Evolutionary conservation across 2,113 vertebrate genomes (phyloP).

Genomic region (Megaptera novaeangliae): DNA sequence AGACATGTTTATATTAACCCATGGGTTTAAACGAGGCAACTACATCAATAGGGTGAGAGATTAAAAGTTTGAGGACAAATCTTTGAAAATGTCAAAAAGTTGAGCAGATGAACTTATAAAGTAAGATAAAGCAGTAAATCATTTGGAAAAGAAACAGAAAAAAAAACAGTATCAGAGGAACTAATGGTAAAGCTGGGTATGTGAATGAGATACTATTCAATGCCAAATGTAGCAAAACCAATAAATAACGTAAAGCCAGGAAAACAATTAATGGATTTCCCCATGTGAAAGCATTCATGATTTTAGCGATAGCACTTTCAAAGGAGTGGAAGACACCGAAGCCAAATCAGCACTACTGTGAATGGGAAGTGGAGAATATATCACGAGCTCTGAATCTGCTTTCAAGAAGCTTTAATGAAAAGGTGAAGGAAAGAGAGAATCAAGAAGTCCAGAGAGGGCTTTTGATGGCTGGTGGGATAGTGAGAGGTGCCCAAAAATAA

Average conservation of each 20-base stretch:
- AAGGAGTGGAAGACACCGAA: not conserved
- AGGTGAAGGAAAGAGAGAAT: not conserved
- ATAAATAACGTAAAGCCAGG: not conserved
- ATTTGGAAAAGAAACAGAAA: not conserved
- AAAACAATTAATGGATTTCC: not conserved
- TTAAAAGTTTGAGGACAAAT: not conserved
- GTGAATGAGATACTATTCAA: not conserved
- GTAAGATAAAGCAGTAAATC: not conserved
- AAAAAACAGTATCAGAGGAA: not conserved
- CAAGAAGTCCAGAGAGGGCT: not conserved
- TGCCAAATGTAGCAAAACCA: not conserved
- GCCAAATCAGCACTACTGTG: not conserved
- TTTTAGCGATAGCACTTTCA: not conserved
- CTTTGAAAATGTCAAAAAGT: not conserved
- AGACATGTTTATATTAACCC: not conserved
- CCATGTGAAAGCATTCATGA: not conserved
- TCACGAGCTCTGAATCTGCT: not conserved
- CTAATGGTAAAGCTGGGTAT: not conserved
- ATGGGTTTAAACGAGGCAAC: not conserved
- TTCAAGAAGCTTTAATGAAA: not conserved
- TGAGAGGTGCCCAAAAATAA: not conserved
- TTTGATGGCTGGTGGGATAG: not conserved
- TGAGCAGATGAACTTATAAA: not conserved
- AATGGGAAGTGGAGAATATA: rapidly evolving
- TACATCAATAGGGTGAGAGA: not conserved